These are phyloP conservation scores for Drosophila birchii DNA, from an alignment of 2,888 invertebrate species.

Conservation along the genomic window DNA sequence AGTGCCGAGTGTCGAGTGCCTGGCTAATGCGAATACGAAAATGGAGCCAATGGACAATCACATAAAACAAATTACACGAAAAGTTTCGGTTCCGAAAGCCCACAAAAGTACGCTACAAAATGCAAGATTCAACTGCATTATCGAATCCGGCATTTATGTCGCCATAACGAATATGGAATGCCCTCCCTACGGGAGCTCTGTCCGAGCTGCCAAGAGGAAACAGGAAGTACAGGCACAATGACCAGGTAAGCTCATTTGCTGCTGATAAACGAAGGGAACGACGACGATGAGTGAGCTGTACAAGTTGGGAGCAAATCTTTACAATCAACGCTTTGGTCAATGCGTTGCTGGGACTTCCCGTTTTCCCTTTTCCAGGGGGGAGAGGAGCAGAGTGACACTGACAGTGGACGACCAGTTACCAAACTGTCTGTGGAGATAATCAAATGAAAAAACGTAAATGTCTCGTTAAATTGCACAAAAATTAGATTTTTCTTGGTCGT, in stretches of 20 bases:
- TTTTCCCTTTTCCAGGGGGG: conserved; percentile 15
- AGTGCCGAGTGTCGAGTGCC: conserved; percentile 27
- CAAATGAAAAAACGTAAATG: conserved; percentile 83
- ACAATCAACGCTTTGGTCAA: conserved; percentile 62
- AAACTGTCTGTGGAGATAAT: conserved; percentile 81
- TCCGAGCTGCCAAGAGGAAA: background rate
- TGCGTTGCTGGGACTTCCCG: conserved; percentile 25
- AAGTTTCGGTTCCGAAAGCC: conserved; percentile 66
- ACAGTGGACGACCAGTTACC: conserved; percentile 52
- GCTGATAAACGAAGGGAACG: background rate
- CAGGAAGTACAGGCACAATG: conserved; percentile 43
- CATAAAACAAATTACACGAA: conserved; percentile 77
- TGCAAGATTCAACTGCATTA: conserved; percentile 60
- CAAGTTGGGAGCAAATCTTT: conserved; percentile 57
- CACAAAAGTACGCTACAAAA: conserved; percentile 73
- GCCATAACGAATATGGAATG: conserved; percentile 12
- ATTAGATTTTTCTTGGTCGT: conserved; percentile 77
- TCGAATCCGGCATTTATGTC: conserved; percentile 4
- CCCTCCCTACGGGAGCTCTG: background rate
- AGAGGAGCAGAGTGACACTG: conserved; percentile 35
- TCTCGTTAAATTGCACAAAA: conserved; percentile 83
- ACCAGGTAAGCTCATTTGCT: conserved; percentile 59
- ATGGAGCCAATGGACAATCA: conserved; percentile 77
- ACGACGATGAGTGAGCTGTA: conserved; percentile 33
- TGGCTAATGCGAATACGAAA: conserved; percentile 72